phyloP scores from a whole-genome alignment of 2,797 vertebrate species.

The Hippocampus kuda region DNA sequence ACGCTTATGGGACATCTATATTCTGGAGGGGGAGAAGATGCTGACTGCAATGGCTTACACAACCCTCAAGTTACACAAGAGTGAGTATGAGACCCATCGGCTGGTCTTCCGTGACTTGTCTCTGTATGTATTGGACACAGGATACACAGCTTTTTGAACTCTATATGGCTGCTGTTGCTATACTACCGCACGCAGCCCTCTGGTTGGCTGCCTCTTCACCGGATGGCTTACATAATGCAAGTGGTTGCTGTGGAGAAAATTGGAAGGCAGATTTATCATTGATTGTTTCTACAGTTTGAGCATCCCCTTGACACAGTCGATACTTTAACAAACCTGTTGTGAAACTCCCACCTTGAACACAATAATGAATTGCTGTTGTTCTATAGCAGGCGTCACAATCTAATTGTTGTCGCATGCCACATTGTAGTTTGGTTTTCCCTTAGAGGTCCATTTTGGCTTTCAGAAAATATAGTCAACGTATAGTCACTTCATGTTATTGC shows the following conservation, averaged over 20 bases:
- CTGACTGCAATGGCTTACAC: conserved; percentile 77
- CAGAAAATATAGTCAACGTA: neutral
- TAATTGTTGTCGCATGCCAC: neutral
- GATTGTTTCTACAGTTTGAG: conserved; percentile 20
- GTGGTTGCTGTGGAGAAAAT: conserved; percentile 55
- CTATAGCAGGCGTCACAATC: neutral
- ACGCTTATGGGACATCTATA: conserved; percentile 81
- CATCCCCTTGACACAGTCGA: neutral
- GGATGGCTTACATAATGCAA: conserved; percentile 54
- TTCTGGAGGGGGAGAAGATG: conserved; percentile 74
- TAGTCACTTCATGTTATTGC: neutral
- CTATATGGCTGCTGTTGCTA: conserved; percentile 28
- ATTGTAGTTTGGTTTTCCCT: neutral
- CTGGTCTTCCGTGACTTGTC: conserved; percentile 5
- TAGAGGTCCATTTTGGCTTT: neutral
- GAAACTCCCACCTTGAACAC: conserved; percentile 3
- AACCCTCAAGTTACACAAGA: conserved; percentile 78
- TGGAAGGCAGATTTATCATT: conserved; percentile 43
- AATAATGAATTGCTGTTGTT: neutral
- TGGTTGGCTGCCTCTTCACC: conserved; percentile 41
- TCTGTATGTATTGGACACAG: conserved; percentile 10
- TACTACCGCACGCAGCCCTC: conserved; percentile 21
- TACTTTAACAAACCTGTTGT: neutral
- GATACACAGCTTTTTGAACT: neutral
- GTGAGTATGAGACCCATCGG: conserved; percentile 62